phyloP scores from a whole-genome alignment of 2,113 vertebrate genomes.

The Cranoglanis bouderius region DNA sequence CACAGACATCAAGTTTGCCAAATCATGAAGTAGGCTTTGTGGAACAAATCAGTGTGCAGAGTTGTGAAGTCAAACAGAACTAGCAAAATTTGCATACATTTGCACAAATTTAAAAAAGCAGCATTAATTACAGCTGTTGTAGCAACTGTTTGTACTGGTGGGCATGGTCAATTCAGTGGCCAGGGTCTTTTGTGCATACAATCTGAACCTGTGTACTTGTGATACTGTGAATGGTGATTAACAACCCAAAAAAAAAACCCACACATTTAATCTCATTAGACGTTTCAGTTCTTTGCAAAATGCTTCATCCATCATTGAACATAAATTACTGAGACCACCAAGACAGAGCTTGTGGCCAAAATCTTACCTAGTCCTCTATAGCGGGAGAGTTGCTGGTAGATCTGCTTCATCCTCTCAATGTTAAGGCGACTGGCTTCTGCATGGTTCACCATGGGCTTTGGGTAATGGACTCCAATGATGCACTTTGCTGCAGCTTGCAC shows the following conservation, averaged over 20 bases:
- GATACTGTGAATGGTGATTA: not conserved
- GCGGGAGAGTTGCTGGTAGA: conserved; percentile 79
- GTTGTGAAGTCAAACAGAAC: not conserved
- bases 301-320: not conserved
- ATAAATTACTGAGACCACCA: not conserved
- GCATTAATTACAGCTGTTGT: not conserved
- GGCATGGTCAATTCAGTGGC: not conserved
- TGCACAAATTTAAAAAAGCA: not conserved
- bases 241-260: too few species aligned
- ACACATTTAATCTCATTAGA: not conserved
- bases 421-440: conserved; percentile 77
- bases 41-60: not conserved
- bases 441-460: conserved; percentile 79
- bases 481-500: conserved; percentile 77
- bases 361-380: conserved; percentile 75
- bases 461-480: conserved; percentile 77
- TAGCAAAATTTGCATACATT: not conserved
- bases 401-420: conserved; percentile 82
- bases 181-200: not conserved
- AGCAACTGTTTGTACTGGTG: not conserved
- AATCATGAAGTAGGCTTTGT: not conserved
- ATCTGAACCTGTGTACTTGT: not conserved
- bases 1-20: not conserved
- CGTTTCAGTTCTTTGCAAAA: not conserved
- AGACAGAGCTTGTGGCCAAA: not conserved